Base-by-base conservation (phyloP, 2,797 vertebrate genomes). In the Pangasius sanitwongsei region DNA sequence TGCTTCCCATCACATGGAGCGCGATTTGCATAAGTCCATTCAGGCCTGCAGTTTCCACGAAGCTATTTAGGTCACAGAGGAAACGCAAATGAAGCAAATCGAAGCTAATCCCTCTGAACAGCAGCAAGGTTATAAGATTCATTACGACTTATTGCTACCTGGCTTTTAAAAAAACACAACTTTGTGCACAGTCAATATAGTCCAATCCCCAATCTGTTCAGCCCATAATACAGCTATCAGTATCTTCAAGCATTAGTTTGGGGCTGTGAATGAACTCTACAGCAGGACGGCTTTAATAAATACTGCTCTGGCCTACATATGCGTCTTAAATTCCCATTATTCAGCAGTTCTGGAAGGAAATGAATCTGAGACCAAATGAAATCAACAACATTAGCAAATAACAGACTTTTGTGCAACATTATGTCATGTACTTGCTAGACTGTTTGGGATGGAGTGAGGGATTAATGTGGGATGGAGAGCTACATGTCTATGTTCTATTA, bases 21-120 rank as follows among this genome's bases (percentile, higher is more conserved):
- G 44, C 13, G 48, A 90, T 86, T 90, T 90, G 85, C 89, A 88
- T 88, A 88, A 88, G 63, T 83, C 80, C 84, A 67, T 86, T 84
- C 63, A 85, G 53, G 65, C 41, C 2, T 25, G 69, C 70, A 41
- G 69, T 75, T 75, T 65, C 48, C 65, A 85, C 31, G 5, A 70
- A 72, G 83, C 83, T 55, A 70, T 85, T 55, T 55, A 70, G 65
- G 83, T 70, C 48, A 55, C 48, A 85, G 48, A 70, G 83, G 65
- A 85, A 85, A 85, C 5, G 65, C 83, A 85, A 55, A 85, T 50
- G 83, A 70, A 70, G 65, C 83, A 85, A 85, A 85, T 70, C 31
- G n/a, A 70, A 85, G 65, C 12, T 85, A 37, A 85, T 85, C 83
- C 83, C 65, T 55, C 20, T 53, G 6, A 55, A 53, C 65, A 85